Evolutionary conservation across 2,888 invertebrate species (phyloP).

Genomic region (Blastobasis lacticolella): DNA sequence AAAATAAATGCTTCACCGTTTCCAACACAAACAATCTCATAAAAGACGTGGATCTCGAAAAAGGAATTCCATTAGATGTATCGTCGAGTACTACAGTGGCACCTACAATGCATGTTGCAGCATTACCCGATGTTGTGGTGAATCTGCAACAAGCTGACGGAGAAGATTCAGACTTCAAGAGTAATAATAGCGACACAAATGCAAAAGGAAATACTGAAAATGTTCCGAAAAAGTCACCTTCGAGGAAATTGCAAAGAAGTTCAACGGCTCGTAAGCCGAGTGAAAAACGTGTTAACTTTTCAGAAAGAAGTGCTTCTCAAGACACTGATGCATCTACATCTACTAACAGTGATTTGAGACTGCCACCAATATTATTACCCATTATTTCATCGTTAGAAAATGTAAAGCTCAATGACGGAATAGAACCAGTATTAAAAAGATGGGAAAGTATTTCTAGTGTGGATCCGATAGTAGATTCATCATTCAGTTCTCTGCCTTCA

Average conservation of each 20-base stretch:
- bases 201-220: conserved; percentile 30
- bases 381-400: conserved; percentile 78
- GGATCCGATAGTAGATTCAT: conserved; percentile 81
- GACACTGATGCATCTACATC: conserved; percentile 77
- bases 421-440: conserved; percentile 58
- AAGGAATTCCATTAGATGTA: conserved; percentile 44
- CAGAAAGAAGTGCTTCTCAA: conserved; percentile 74
- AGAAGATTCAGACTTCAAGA: conserved; percentile 47
- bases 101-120: conserved; percentile 37
- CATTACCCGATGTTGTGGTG: conserved; percentile 44
- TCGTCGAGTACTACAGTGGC: conserved; percentile 23
- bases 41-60: conserved; percentile 43
- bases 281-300: conserved; percentile 69
- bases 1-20: conserved; percentile 73
- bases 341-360: conserved; percentile 75
- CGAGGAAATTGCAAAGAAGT: conserved; percentile 55
- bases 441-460: conserved; percentile 81
- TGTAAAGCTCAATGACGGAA: conserved; percentile 52
- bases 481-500: conserved; percentile 74
- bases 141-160: conserved; percentile 41
- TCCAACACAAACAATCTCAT: conserved; percentile 28
- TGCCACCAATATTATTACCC: conserved; percentile 82
- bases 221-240: conserved; percentile 28
- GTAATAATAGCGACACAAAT: conserved; percentile 36
- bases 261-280: conserved; percentile 58